Base-by-base conservation (phyloP, 2,888 invertebrate species). In the Nesidiocoris tenuis region DNA sequence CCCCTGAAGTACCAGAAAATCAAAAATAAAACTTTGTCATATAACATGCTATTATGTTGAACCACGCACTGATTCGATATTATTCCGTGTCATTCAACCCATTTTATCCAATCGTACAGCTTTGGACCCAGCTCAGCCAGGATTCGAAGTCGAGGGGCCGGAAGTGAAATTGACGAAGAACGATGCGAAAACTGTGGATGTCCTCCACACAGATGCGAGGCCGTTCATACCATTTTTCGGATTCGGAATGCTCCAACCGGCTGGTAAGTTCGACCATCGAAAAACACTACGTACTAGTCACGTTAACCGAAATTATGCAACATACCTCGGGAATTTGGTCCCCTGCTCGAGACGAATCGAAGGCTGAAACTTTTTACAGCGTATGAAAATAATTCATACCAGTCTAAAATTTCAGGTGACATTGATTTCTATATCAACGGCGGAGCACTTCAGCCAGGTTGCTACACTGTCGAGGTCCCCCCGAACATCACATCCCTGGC, bases 391-490 rank as follows among this genome's bases (percentile, higher is more conserved):
- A n/a, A n/a, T n/a, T n/a, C n/a, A n/a, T n/a, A n/a, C n/a, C n/a
- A n/a, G n/a, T n/a, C n/a, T n/a, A n/a, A 23, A n/a, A 54, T 77
- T 77, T 9, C 39, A 80, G 80, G 80, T n/a, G 83, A 90, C 79
- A 86, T 88, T 2, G 90, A 91, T 81, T 90, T 90, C 81, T 90
- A 90, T 82, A 87, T 89, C 0, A 90, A 90, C 77, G 90, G 90
- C 0, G 90, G 90, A 0, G 85, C 86, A 83, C 84, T 83, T 64
- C 90, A 91, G 81, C 90, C 90, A 0, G 90, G 90, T 0, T 91
- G 90, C 80, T 54, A 79, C 17, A 18, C 64, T 19, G 67, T 71
- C 2, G 71, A 77, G 19, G 80, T 80, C 19, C 80, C 79, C 7
- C 79, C 24, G n/a, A 78, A 76, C 19, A 78, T 75, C 18, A 80